phyloP scores from a whole-genome alignment of 2,888 invertebrate species.

The Eucera pruinosa region DNA sequence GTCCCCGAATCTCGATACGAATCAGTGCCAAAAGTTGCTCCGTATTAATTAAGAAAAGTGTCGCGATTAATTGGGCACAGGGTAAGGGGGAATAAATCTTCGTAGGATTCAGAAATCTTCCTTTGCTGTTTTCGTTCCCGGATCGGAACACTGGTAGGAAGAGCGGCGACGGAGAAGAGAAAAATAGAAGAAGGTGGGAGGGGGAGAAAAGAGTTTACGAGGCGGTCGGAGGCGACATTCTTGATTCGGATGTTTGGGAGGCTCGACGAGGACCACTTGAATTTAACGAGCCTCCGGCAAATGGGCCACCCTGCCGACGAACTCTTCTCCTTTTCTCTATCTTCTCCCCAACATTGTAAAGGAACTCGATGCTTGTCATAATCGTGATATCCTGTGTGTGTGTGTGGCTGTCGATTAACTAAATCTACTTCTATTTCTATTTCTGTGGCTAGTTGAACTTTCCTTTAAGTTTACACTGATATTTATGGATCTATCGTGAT shows the following conservation, averaged over 20 bases:
- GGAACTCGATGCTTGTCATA: conserved; percentile 42
- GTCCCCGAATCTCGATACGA: conserved; percentile 70
- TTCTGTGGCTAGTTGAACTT: too few relatives aligned
- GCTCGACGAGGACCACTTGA: conserved; percentile 78
- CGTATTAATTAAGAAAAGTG: conserved; percentile 81
- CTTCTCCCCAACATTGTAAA: conserved; percentile 52
- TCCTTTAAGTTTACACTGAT: too few relatives aligned
- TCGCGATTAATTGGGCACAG: conserved; percentile 77
- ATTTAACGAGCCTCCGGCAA: conserved; percentile 79
- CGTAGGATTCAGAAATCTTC: conserved; percentile 76
- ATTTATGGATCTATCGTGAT: too few relatives aligned
- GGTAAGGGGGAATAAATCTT: too few relatives aligned
- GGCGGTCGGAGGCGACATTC: conserved; percentile 80
- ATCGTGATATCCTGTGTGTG: neutral
- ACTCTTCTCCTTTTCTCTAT: conserved; percentile 62
- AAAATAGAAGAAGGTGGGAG: conserved; percentile 40
- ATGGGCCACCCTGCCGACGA: conserved; percentile 78
- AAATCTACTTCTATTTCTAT: too few relatives aligned
- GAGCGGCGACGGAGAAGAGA: conserved; percentile 49
- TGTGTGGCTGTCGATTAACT: too few relatives aligned
- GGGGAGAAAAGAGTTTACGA: conserved; percentile 74
- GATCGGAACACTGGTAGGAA: conserved; percentile 56
- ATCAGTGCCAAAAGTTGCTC: conserved; percentile 73
- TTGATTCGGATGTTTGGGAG: conserved; percentile 78
- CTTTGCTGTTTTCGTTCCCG: conserved; percentile 54